These are phyloP conservation scores for Calosoma granatense DNA, from an alignment of 1,140 invertebrate species.

Conservation along the genomic window DNA sequence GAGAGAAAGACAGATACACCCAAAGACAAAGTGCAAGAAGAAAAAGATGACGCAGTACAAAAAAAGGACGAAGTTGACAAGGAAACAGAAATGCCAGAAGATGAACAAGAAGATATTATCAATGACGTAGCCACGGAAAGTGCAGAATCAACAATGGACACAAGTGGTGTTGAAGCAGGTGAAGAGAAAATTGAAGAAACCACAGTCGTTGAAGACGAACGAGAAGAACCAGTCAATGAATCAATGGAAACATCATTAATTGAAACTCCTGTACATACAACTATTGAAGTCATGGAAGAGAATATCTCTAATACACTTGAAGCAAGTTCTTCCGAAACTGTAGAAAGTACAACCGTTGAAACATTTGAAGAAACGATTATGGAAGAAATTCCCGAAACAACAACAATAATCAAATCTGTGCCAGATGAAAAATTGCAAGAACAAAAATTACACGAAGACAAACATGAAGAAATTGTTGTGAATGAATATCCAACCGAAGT, in stretches of 20 bases:
- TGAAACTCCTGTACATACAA: background rate
- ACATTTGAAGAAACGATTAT: background rate
- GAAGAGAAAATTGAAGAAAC: background rate
- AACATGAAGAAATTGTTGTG: background rate
- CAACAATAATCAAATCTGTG: constrained; percentile 1
- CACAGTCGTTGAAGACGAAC: too few relatives aligned
- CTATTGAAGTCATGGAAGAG: background rate
- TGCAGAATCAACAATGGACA: constrained; percentile 3
- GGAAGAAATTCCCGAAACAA: constrained; percentile 3
- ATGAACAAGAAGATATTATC: constrained; percentile 24
- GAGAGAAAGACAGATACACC: too few relatives aligned
- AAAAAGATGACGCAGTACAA: constrained; percentile 24
- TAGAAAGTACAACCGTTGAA: background rate
- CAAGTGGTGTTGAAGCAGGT: background rate
- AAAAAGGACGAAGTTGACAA: too few relatives aligned
- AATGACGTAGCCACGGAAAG: constrained; percentile 22
- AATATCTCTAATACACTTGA: background rate
- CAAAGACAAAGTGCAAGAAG: constrained; percentile 22
- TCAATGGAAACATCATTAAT: background rate
- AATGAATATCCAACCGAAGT: background rate
- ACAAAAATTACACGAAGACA: background rate
- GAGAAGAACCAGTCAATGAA: too few relatives aligned
- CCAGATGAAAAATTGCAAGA: background rate
- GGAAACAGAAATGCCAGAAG: too few relatives aligned
- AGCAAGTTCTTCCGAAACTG: background rate